Evolutionary conservation across 2,113 vertebrate genomes (phyloP).

Genomic region (Regulus satrapa): DNA sequence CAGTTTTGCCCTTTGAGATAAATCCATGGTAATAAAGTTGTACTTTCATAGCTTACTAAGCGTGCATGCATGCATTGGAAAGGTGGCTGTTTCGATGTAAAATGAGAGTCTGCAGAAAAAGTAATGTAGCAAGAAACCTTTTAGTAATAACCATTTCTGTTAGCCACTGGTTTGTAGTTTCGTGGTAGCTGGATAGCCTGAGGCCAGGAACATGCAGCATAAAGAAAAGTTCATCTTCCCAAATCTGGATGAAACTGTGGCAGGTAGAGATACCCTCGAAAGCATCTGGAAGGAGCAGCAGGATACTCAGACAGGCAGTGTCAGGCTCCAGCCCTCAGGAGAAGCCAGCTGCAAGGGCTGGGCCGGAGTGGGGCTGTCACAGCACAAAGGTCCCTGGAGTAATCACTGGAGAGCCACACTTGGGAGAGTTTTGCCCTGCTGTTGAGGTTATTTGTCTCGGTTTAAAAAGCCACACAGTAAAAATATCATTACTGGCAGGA

Average conservation of each 20-base stretch:
- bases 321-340: rapidly evolving
- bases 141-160: neutral
- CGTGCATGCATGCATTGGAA: neutral
- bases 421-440: neutral
- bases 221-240: neutral
- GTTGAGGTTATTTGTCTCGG: neutral
- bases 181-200: neutral
- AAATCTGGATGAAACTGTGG: neutral
- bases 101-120: neutral
- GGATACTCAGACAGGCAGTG: neutral
- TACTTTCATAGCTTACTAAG: conserved; percentile 43
- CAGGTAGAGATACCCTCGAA: neutral
- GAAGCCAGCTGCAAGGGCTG: neutral
- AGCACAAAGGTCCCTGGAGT: neutral
- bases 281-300: neutral
- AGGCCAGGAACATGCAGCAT: neutral
- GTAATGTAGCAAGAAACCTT: conserved; percentile 9
- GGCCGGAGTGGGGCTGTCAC: neutral
- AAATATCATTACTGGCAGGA: neutral
- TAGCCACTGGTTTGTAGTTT: neutral
- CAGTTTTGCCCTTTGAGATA: conserved; percentile 52
- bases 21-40: conserved; percentile 42
- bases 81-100: neutral
- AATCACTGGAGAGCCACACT: neutral
- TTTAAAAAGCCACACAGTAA: conserved; percentile 7